Conservation (phyloP, 2,113 vertebrate genomes). For the Speoplatyrhinus poulsoni region DNA sequence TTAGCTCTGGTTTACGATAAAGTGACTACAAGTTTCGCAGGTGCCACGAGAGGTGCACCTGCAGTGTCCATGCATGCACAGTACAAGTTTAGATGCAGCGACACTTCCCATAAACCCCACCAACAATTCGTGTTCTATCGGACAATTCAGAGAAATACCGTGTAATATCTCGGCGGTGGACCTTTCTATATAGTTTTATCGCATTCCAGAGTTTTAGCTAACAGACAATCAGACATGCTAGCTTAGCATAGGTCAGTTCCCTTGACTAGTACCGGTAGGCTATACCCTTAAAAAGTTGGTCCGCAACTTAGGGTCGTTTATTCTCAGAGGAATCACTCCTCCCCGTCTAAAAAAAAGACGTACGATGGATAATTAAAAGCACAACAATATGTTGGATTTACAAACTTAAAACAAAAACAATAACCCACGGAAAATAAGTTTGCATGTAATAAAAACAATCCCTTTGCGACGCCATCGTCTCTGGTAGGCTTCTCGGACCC, state of each 20-base stretch:
- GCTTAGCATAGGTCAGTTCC: slow-evolving; percentile 64
- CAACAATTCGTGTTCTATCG: neutral
- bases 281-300: slow-evolving; percentile 45
- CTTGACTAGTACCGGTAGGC: slow-evolving; percentile 19
- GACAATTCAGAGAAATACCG: too few species aligned
- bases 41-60: slow-evolving; percentile 73
- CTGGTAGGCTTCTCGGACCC: slow-evolving; percentile 41
- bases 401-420: neutral
- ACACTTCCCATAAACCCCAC: slow-evolving; percentile 1
- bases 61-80: slow-evolving; percentile 33
- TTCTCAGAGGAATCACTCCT: slow-evolving; percentile 29
- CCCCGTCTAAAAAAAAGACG: neutral
- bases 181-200: slow-evolving; percentile 21
- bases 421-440: slow-evolving; percentile 9
- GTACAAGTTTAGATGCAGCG: neutral
- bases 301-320: slow-evolving; percentile 33
- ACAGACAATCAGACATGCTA: slow-evolving; percentile 52
- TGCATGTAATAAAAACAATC: slow-evolving; percentile 59
- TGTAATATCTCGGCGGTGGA: neutral
- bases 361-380: neutral
- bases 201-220: slow-evolving; percentile 36
- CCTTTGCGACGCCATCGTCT: slow-evolving; percentile 27
- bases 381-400: slow-evolving; percentile 15
- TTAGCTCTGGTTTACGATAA: too few species aligned
- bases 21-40: slow-evolving; percentile 57